Percentiles rank a stretch among this genome's conserved stretches.
Conservation (phyloP, 2,113 vertebrate species). For the Trochalopteron elliotii region DNA sequence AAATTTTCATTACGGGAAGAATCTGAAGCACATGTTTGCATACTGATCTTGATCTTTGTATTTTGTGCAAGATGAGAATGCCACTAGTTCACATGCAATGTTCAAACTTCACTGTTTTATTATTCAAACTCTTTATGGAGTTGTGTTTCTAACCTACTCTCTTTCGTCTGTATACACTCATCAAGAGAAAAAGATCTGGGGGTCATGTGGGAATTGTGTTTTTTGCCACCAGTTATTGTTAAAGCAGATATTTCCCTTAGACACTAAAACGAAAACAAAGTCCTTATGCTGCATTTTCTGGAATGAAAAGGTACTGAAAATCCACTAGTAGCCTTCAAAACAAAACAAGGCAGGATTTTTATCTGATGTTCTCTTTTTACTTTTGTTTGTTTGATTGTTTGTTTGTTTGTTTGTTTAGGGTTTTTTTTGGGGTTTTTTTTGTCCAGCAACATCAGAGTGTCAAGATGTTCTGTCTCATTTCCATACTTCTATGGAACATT, state of each 20-base stretch:
- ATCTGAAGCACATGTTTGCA: background rate
- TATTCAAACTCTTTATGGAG: background rate
- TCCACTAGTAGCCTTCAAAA: background rate
- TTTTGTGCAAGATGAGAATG: background rate
- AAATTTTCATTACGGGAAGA: background rate
- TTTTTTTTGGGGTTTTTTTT: too few relatives aligned
- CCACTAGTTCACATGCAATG: background rate
- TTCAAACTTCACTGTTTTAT: background rate
- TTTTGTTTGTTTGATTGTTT: background rate
- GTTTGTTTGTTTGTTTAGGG: too few relatives aligned
- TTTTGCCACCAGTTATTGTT: slow-evolving; percentile 27
- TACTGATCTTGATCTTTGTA: background rate
- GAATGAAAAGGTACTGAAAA: background rate
- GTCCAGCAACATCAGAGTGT: background rate
- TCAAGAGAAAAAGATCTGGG: background rate
- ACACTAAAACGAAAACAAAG: slow-evolving; percentile 46
- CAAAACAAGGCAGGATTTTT: background rate
- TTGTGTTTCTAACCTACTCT: slow-evolving; percentile 19
- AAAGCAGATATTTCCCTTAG: slow-evolving; percentile 48
- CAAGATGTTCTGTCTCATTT: background rate
- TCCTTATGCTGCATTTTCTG: background rate
- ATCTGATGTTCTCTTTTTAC: background rate
- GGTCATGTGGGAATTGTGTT: background rate
- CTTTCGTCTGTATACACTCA: background rate
- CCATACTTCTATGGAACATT: background rate